Percentiles rank a stretch among this genome's conserved stretches.
Conservation (phyloP, 2,113 vertebrate genomes). For the Chaetops frenatus region DNA sequence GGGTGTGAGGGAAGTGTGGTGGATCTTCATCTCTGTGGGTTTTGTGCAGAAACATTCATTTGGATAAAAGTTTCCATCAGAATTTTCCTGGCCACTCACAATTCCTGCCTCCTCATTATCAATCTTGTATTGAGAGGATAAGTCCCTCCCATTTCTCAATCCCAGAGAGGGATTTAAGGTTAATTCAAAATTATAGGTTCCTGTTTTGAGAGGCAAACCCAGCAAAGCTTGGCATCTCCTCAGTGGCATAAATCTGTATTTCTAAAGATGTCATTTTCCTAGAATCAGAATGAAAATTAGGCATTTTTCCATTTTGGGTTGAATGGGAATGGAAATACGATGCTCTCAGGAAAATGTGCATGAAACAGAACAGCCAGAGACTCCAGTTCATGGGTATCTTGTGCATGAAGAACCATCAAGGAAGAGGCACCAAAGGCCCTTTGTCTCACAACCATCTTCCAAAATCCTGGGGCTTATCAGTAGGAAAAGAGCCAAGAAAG, state of each 20-base stretch:
- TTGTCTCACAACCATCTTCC: neutral
- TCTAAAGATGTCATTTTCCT: neutral
- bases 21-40: neutral
- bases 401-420: neutral
- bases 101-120: neutral
- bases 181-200: neutral
- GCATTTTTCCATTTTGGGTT: neutral
- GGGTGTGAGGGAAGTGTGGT: neutral
- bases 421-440: neutral
- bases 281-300: neutral
- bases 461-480: neutral
- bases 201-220: neutral
- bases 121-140: fast-evolving
- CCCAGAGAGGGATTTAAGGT: neutral
- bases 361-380: neutral
- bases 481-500: neutral
- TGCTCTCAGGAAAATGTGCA: neutral
- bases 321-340: neutral
- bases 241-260: neutral
- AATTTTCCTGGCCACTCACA: neutral
- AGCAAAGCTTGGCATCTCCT: neutral
- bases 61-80: neutral
- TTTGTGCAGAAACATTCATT: neutral
- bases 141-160: neutral
- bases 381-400: neutral